Base-by-base conservation (phyloP, 2,113 vertebrate genomes). In the Hipposideros armiger region DNA sequence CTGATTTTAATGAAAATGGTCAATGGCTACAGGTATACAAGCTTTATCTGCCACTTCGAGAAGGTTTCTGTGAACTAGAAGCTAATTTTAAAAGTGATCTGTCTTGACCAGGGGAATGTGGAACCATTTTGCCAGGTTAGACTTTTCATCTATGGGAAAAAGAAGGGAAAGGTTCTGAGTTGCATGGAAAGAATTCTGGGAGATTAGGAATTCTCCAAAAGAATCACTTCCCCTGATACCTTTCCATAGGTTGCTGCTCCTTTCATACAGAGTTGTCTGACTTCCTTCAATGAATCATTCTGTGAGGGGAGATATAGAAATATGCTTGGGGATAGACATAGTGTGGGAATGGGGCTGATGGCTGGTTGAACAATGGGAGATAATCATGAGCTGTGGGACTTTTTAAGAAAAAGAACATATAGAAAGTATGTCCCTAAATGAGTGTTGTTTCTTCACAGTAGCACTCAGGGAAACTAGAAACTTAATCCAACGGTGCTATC, bases 1-100 rank as follows among this genome's bases (percentile, higher is more conserved):
- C 64, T 89, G 73, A 96, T 96, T 96, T 97, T 91, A 84, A 95
- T 86, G 19, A 83, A 84, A 95, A 93, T 80, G 74, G 47, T 97
- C 91, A 94, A 54, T 96, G 77, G 19, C 82, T 97, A 73, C 40
- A 93, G 85, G 90, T 95, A 72, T 36, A 60, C 3, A 78, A 45
- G 19, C 15, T 91, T 89, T 83, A 91, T 92, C 24, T 70, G 15
- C 6, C 28, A 45, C 36, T 90, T 88, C 93, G 58, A 94, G 54
- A 96, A 92, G 40, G 9, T 91, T 96, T 86, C 17, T 32, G 54
- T 36, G 82, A 82, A 85, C 91, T 70, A 45, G 52, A 89, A 64
- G 42, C n/a, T 87, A 60, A 67, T 76, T 86, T 28, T 93, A 54
- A 93, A 91, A 93, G 30, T 62, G 16, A 78, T 15, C 7, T 84